Evolutionary conservation across 1,140 invertebrate species (phyloP), one percentile per base, ranked within the genome.

Genomic region (Eufriesea mexicana): DNA sequence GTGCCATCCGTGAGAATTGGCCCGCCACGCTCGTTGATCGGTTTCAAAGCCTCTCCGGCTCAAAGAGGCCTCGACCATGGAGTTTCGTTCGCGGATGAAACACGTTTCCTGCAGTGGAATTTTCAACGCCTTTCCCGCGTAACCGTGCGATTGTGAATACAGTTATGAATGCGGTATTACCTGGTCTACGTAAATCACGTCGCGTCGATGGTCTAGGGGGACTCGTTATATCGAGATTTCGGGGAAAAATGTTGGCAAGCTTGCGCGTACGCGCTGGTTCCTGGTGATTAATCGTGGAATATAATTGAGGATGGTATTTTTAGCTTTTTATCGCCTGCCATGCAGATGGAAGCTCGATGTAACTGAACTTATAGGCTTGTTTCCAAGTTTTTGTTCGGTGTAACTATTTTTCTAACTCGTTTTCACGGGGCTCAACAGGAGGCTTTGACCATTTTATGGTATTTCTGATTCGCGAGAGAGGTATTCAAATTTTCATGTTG

Each of bases 71-170:
- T 62, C 59, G 5, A 23, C 45, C 25, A 23, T 62, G 49, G 35
- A 62, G 20, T 62, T 62, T 62, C 45, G 12, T 28, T 10, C 25
- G 25, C 16, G 59, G 16, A 75, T 35, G 45, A 49, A 70, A 49
- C 73, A 75, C 45, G 45, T 12, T 62, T 62, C 42, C 25, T 16
- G 10, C 6, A 49, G n/a, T 64, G 47, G 25, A 64, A 64, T 76
- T 76, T 51, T 76, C 45, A 51, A 51, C 47, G 57, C n/a, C 47
- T 59, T 47, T 35, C 4, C 25, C 47, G 18, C 9, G 25, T 75
- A 62, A 61, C 72, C 55, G 54, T 35, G 14, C n/a, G 25, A 76
- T 64, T 23, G n/a, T 9, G 59, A 16, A 76, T 76, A 75, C 73
- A 49, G 73, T 75, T 75, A 62, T 62, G 42, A 75, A 75, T 28